phyloP scores from a whole-genome alignment of 2,113 vertebrate species.

The Anthoscopus minutus region DNA sequence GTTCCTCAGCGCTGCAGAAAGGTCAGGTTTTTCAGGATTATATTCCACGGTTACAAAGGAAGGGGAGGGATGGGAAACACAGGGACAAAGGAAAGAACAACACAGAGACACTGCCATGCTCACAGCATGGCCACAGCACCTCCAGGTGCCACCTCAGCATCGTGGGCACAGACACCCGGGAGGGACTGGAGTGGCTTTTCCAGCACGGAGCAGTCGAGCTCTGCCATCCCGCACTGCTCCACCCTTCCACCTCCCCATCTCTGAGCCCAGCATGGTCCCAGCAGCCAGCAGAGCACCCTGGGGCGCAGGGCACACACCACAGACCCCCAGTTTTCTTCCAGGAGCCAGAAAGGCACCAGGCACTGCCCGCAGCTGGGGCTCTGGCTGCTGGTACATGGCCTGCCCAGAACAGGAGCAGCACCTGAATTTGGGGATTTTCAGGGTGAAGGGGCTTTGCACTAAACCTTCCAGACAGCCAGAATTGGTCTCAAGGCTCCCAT shows the following conservation, averaged over 20 bases:
- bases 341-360: not conserved
- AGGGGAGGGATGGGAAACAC: not conserved
- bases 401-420: not conserved
- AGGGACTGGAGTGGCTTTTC: not conserved
- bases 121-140: not conserved
- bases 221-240: not conserved
- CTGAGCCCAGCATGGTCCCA: not conserved
- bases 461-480: not conserved
- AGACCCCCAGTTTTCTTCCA: not conserved
- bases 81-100: not conserved
- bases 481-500: not conserved
- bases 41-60: not conserved
- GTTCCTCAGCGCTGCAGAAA: not conserved
- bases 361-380: accelerated
- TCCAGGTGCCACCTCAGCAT: not conserved
- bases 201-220: not conserved
- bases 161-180: accelerated
- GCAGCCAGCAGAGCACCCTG: not conserved
- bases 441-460: not conserved
- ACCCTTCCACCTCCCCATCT: not conserved
- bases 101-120: not conserved
- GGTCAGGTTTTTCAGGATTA: accelerated
- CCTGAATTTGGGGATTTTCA: not conserved
- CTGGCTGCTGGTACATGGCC: accelerated
- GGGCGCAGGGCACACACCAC: not conserved